Evolutionary conservation across 1,140 invertebrate species (phyloP).

Genomic region (Wiebesia pumilae): DNA sequence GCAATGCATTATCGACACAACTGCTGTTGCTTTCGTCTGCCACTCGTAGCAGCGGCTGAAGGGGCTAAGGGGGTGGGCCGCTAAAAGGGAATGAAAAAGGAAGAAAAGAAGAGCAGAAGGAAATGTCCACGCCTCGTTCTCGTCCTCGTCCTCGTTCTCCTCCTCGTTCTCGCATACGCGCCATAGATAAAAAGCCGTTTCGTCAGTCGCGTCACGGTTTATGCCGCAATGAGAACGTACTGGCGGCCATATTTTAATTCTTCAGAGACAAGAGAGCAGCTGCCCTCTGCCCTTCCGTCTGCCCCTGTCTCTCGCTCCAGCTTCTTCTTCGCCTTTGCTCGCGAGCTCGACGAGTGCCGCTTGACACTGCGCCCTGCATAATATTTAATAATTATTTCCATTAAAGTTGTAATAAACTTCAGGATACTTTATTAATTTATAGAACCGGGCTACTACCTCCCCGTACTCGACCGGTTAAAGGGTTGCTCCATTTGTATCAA

Average conservation of each 20-base stretch:
- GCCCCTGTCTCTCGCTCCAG: constrained; percentile 32
- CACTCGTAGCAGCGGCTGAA: neutral
- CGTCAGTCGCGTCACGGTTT: constrained; percentile 72
- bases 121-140: neutral
- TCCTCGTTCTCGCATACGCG: constrained; percentile 20
- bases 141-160: too few relatives aligned
- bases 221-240: constrained; percentile 73
- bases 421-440: constrained; percentile 77
- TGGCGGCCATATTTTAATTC: constrained; percentile 75
- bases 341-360: constrained; percentile 57
- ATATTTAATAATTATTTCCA: constrained; percentile 77
- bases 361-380: constrained; percentile 73
- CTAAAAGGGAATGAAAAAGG: constrained; percentile 36
- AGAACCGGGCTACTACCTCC: constrained; percentile 53
- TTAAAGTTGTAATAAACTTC: constrained; percentile 76
- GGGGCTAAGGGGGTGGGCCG: constrained; percentile 38
- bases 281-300: constrained; percentile 43
- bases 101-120: constrained; percentile 26
- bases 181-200: constrained; percentile 59
- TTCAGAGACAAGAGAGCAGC: constrained; percentile 68
- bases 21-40: neutral
- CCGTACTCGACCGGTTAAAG: constrained; percentile 65
- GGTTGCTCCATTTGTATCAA: constrained; percentile 56
- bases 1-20: constrained; percentile 51
- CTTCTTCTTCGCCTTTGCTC: constrained; percentile 68